Percentiles rank a stretch among this genome's conserved stretches.
Evolutionary conservation across 2,113 vertebrate genomes (phyloP).

Genomic region (Mustela lutreola): DNA sequence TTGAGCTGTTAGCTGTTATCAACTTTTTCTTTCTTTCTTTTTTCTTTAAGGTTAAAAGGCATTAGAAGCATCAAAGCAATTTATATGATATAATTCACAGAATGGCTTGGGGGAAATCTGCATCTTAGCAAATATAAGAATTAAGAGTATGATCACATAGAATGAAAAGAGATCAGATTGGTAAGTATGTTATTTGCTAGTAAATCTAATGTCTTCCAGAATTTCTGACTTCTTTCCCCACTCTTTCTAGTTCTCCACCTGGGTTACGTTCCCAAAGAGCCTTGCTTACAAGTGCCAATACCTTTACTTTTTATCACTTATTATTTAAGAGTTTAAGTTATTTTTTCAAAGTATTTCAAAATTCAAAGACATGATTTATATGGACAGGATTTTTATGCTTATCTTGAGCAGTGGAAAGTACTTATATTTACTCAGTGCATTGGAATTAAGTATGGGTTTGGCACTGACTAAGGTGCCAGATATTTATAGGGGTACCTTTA

Average conservation of each 20-base stretch:
- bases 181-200: neutral
- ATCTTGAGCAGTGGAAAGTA: neutral
- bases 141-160: neutral
- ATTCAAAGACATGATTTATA: neutral
- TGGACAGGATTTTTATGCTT: neutral
- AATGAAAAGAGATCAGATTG: neutral
- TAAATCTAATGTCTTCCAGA: neutral
- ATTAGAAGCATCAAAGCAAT: no score
- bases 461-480: neutral
- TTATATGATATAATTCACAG: neutral
- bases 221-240: neutral
- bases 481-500: neutral
- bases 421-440: neutral
- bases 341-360: conserved; percentile 14
- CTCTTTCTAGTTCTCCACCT: neutral
- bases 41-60: neutral
- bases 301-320: neutral
- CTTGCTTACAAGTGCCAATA: neutral
- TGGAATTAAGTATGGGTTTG: neutral
- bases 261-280: neutral
- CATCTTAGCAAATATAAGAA: neutral
- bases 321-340: neutral
- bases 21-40: neutral
- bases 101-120: neutral
- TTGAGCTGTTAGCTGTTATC: neutral